Conservation (phyloP, 2,113 vertebrate genomes). For the Enhydra lutris region DNA sequence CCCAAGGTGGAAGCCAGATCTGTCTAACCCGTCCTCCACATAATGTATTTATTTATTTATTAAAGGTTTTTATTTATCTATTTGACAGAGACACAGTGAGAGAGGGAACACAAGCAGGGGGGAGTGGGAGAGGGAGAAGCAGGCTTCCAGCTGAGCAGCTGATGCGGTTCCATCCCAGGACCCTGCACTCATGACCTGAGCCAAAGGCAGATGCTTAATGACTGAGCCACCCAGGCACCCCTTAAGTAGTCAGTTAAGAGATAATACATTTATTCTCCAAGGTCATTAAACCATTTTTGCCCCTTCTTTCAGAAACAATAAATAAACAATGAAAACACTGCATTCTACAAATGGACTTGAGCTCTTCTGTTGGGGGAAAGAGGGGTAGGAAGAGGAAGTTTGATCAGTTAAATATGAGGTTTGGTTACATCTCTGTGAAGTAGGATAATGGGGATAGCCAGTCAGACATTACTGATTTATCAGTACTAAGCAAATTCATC, state of each 20-base stretch:
- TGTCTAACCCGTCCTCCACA: neutral
- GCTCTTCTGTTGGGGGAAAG: neutral
- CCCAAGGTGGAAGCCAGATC: neutral
- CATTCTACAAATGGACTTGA: neutral
- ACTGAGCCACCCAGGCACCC: no score
- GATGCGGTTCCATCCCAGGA: no score
- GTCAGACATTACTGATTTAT: neutral
- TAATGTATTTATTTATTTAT: no score
- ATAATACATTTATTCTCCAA: neutral
- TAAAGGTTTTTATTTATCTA: no score
- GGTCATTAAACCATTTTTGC: neutral
- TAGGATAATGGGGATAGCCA: neutral
- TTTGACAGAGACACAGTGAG: no score
- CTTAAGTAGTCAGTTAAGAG: neutral
- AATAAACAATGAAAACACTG: neutral
- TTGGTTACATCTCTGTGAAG: neutral
- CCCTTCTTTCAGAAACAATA: neutral
- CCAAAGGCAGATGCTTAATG: no score
- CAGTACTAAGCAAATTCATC: slow-evolving; percentile 1
- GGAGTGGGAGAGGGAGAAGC: no score
- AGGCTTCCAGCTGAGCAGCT: no score
- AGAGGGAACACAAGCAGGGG: no score
- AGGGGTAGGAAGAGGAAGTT: neutral
- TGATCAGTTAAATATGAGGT: neutral
- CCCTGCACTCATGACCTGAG: no score